Conservation (phyloP, 2,888 invertebrate genomes). For the Prosopocoilus inquinatus region DNA sequence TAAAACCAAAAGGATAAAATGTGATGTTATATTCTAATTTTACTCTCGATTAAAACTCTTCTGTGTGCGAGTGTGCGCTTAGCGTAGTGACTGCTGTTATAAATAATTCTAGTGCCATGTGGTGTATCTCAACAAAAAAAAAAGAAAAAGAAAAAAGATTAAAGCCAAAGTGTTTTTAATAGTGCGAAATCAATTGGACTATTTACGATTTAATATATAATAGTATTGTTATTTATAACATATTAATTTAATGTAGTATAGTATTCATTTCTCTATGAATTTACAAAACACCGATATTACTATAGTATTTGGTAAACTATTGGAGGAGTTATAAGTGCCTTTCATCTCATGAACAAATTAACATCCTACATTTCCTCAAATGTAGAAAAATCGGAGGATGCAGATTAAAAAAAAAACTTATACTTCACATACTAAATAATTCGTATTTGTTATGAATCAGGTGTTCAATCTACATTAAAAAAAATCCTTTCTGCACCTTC, state of each 20-base stretch:
- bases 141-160: constrained; percentile 27
- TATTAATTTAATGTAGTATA: constrained; percentile 49
- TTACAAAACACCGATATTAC: constrained; percentile 15
- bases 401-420: no score
- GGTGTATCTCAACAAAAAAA: constrained; percentile 47
- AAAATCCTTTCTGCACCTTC: no score
- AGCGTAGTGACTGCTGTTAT: constrained; percentile 46
- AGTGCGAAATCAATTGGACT: constrained; percentile 45
- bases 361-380: no score
- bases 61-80: constrained; percentile 51
- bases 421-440: no score
- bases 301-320: constrained; percentile 12
- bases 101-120: constrained; percentile 51
- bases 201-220: constrained; percentile 33
- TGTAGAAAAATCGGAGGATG: no score
- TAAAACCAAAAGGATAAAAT: constrained; percentile 31
- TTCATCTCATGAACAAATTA: constrained; percentile 1
- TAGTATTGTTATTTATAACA: constrained; percentile 61
- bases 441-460: no score
- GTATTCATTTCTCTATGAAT: constrained; percentile 16
- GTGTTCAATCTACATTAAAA: no score
- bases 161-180: constrained; percentile 57
- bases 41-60: constrained; percentile 27
- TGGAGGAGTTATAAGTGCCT: constrained; percentile 22
- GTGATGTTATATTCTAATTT: constrained; percentile 33